Evolutionary conservation across 1,140 invertebrate species (phyloP).

Genomic region (Aphelenchoides besseyi): DNA sequence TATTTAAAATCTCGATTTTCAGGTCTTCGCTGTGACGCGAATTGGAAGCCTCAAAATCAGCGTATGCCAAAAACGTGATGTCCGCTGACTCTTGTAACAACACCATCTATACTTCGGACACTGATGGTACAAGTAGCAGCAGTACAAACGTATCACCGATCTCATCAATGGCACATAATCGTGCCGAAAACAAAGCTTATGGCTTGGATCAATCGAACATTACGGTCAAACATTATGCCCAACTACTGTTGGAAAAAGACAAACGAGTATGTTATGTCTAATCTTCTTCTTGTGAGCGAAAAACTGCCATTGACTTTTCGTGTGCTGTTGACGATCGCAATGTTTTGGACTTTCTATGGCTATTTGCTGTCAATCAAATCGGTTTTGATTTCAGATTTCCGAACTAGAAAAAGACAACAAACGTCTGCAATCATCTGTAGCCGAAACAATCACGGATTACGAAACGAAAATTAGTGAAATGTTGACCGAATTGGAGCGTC

Average conservation of each 20-base stretch:
- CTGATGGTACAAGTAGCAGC: slow-evolving; percentile 12
- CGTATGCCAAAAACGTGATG: slow-evolving; percentile 2
- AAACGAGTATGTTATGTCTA: slow-evolving; percentile 17
- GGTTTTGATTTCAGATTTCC: slow-evolving; percentile 31
- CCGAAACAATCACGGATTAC: slow-evolving; percentile 31
- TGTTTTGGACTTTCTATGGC: not conserved
- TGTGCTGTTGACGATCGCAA: too few species aligned
- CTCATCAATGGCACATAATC: not conserved
- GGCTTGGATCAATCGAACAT: slow-evolving; percentile 18
- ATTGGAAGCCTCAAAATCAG: too few species aligned
- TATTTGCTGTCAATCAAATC: not conserved
- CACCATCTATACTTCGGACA: not conserved
- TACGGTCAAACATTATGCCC: slow-evolving; percentile 24
- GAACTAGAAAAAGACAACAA: slow-evolving; percentile 43
- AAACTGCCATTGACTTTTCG: too few species aligned
- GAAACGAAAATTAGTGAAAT: slow-evolving; percentile 34
- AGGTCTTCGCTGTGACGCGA: too few species aligned
- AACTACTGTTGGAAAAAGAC: slow-evolving; percentile 25
- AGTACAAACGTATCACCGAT: slow-evolving; percentile 16
- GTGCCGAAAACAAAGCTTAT: not conserved
- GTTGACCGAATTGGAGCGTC: slow-evolving; percentile 38
- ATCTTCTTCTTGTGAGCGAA: too few species aligned
- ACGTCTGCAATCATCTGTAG: slow-evolving; percentile 18
- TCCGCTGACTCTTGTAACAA: slow-evolving; percentile 19
- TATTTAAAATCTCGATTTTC: too few species aligned